Percentiles rank a stretch among this genome's conserved stretches.
phyloP scores from a whole-genome alignment of 2,888 invertebrate species.

The Acanthococcus lagerstroemiae region DNA sequence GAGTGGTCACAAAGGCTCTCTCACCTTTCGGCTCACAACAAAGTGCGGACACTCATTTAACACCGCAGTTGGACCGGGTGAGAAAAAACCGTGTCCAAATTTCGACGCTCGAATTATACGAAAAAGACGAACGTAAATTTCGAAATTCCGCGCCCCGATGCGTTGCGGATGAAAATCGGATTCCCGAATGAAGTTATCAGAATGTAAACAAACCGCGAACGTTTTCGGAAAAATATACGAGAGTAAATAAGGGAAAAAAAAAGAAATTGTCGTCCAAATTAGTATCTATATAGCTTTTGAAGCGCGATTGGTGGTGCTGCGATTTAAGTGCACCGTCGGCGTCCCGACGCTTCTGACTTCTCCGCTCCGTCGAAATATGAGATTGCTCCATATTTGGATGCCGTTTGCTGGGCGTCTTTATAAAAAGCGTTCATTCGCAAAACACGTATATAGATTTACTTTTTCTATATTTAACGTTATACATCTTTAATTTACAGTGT shows the following conservation, averaged over 20 bases:
- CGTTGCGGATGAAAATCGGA: too few species aligned
- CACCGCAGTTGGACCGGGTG: too few species aligned
- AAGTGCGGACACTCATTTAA: too few species aligned
- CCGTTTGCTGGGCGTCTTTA: conserved; percentile 31
- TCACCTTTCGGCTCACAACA: too few species aligned
- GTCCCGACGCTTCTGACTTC: conserved; percentile 31
- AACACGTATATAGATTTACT: conserved; percentile 28
- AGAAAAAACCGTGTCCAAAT: too few species aligned
- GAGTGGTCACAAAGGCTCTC: too few species aligned
- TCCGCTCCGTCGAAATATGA: conserved; percentile 48
- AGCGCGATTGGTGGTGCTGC: conserved; percentile 11
- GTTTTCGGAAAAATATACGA: neutral
- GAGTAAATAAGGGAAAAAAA: neutral
- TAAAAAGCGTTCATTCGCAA: conserved; percentile 20
- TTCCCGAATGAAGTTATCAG: neutral
- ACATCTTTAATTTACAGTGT: conserved; percentile 23
- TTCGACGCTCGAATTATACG: too few species aligned
- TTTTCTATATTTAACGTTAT: conserved; percentile 27
- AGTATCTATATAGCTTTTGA: neutral
- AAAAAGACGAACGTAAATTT: too few species aligned
- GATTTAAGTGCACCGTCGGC: conserved; percentile 25
- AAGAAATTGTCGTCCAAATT: neutral
- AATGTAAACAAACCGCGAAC: neutral
- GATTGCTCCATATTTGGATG: conserved; percentile 56
- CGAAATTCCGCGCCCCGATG: too few species aligned